Evolutionary conservation across 2,888 invertebrate species (phyloP).

Genomic region (Onchidella celtica): DNA sequence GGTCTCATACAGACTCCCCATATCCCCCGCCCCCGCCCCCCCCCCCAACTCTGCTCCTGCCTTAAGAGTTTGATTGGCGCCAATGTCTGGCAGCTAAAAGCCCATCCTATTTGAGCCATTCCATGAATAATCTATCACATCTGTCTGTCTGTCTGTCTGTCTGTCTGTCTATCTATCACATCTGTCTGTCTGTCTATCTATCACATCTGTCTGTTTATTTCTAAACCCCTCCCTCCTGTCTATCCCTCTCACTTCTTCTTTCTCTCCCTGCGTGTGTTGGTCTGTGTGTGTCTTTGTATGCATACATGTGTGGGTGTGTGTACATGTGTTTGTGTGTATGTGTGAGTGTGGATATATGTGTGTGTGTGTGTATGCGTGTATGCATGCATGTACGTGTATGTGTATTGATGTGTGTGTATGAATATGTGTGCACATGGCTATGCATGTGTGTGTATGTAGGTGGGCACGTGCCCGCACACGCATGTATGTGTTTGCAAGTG

Average conservation of each 20-base stretch:
- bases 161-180: too few species aligned
- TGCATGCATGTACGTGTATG: slow-evolving; percentile 6
- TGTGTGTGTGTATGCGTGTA: neutral
- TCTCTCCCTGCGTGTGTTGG: neutral
- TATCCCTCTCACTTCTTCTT: too few species aligned
- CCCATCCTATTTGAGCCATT: too few species aligned
- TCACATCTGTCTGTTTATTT: too few species aligned
- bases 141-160: too few species aligned
- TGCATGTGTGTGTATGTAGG: neutral
- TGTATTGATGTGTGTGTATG: neutral
- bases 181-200: too few species aligned
- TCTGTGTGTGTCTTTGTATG: neutral
- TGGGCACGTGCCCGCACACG: neutral
- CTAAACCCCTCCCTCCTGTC: too few species aligned
- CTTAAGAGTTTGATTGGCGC: too few species aligned
- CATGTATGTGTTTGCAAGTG: neutral
- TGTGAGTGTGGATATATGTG: neutral
- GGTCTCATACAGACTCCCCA: neutral
- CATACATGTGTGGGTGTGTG: neutral
- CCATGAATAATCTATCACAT: too few species aligned
- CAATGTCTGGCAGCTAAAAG: too few species aligned
- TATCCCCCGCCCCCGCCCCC: neutral
- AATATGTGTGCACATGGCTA: neutral
- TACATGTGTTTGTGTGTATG: neutral
- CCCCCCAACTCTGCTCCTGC: too few species aligned